These are phyloP conservation scores for Scaptomyza montana DNA, from an alignment of 1,140 invertebrate species.

Conservation along the genomic window DNA sequence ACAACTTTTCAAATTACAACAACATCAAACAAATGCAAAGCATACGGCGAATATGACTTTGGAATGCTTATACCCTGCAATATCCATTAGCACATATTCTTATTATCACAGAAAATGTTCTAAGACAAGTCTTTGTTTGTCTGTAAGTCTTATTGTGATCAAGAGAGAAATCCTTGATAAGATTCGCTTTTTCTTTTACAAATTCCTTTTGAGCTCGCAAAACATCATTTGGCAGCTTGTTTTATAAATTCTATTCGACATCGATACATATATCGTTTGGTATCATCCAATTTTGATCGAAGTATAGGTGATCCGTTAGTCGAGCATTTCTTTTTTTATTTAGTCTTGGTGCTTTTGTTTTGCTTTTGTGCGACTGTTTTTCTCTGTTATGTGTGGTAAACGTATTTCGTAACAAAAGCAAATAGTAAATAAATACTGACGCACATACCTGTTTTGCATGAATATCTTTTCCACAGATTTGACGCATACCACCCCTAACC, in stretches of 20 bases:
- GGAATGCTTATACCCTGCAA: neutral
- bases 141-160: neutral
- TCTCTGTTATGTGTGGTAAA: constrained; percentile 13
- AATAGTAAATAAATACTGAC: constrained; percentile 51
- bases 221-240: too few species aligned
- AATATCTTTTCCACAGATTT: constrained; percentile 24
- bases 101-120: too few species aligned
- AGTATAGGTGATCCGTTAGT: neutral
- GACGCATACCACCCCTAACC: neutral
- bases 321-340: neutral
- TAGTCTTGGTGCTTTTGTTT: constrained; percentile 16
- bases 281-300: neutral
- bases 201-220: too few species aligned
- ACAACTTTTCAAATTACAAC: constrained; percentile 10
- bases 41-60: constrained; percentile 19
- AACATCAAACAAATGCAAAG: constrained; percentile 39
- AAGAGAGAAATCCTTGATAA: neutral
- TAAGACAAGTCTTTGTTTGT: too few species aligned
- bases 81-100: too few species aligned
- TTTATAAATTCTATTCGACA: too few species aligned
- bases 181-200: too few species aligned
- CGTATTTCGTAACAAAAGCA: constrained; percentile 65
- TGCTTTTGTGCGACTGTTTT: constrained; percentile 35
- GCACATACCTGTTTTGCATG: constrained; percentile 30
- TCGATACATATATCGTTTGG: neutral